Evolutionary conservation across 1,140 invertebrate genomes (phyloP), one percentile per base, ranked within the genome.

Genomic region (Trialeurodes vaporariorum): DNA sequence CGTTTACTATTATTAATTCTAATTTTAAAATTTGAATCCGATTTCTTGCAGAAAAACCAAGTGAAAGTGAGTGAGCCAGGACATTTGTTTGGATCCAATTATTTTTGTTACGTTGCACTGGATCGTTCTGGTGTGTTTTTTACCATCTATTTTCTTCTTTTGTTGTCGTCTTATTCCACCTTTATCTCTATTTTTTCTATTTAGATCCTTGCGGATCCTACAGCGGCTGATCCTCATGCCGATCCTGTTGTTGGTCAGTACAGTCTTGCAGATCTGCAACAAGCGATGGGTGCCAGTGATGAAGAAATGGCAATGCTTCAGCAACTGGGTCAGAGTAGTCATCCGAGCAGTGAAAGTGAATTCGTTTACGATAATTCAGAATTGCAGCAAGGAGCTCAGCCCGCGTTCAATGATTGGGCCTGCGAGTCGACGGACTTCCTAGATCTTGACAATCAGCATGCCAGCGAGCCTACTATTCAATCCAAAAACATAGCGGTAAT

Each of bases 281-380:
- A 66, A 34, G 76, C 75, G 34, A 76, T 77, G 73, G 75, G 75
- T 17, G 75, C 73, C 2, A 73, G 72, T 5, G 72, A 75, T 69
- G 76, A 73, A 61, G 74, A 77, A 66, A 76, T 77, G 76, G 71
- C 71, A 13, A 74, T 76, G 62, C 65, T 76, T n/a, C 69, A 73
- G 60, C 72, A 76, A 40, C 70, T 76, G 17, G 75, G 75, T 22
- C 71, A 74, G 67, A 68, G 65, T 26, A 23, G 25, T 24, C 49
- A n/a, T 23, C 5, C 34, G 17, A 5, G 5, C 5, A 49, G 34
- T 49, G 34, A 49, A 17, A 5, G 5, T 5, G 34, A 49, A 17
- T 49, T 9, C 17, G 34, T 49, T 9, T 49, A 49, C 17, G 34
- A 49, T 49, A 49, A 49, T 49, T 49, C 34, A 9, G 34, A 5